Evolutionary conservation across 1,140 invertebrate genomes (phyloP), one percentile per base, ranked within the genome.

Genomic region (Megalonaias nervosa): DNA sequence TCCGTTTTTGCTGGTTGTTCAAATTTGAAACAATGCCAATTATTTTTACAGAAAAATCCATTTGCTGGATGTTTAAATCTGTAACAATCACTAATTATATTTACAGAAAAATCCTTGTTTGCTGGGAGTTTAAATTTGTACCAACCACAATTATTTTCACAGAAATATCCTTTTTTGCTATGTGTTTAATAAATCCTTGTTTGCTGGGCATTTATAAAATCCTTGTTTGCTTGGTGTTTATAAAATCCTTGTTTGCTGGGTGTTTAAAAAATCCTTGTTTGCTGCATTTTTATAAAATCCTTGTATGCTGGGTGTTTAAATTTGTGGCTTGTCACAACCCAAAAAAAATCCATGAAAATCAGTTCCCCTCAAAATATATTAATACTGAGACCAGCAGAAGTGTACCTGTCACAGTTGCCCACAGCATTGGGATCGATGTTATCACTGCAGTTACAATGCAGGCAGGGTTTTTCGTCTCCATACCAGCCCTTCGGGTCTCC

Each of bases 381-480:
- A 48, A 48, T 48, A 11, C 38, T 48, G 38, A 11, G 38, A 48
- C 65, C 12, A 23, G 61, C 57, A 23, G 17, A 55, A 21, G 23
- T 31, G 11, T 79, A 86, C 87, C 82, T 81, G 75, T 91, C 85
- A 84, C 91, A 91, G 82, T 91, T 91, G 2, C 82, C 86, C 23
- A 91, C 86, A 76, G 89, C 88, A 80, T 91, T 99, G 0, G 95
- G 93, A 89, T 99, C 98, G 58, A 99, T 97, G 86, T 99, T 99
- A 48, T 94, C 94, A 88, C 98, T 99, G 86, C 98, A 99, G 65
- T 97, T 95, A 87, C 98, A 99, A 76, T 93, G 93, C 82, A 94
- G 92, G 88, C 98, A 99, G 5, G 94, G 92, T 57, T 93, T 92
- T 2, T 76, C 71, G 16, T 92, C 89, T 60, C 88, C 96, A 93